Evolutionary conservation across 2,888 invertebrate genomes (phyloP).

Genomic region (Eupeodes luniger): DNA sequence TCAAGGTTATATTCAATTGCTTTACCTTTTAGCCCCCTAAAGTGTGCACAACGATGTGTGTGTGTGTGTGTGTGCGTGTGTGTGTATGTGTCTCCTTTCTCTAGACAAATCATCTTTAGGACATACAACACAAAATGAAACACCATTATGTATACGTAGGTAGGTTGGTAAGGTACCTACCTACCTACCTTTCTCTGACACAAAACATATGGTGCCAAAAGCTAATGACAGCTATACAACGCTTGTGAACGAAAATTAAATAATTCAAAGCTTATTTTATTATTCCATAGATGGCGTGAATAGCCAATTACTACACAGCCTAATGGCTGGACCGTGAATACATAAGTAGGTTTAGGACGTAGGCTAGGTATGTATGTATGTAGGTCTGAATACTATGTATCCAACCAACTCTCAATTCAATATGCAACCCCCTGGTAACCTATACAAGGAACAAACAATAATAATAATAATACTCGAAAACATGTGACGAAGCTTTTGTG

Average conservation of each 20-base stretch:
- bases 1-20: constrained; percentile 29
- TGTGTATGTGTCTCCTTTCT: not conserved
- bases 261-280: constrained; percentile 59
- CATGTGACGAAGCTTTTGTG: constrained; percentile 9
- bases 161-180: too few relatives aligned
- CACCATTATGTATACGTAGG: not conserved
- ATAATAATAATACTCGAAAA: not conserved
- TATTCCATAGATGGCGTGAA: constrained; percentile 67
- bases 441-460: constrained; percentile 7
- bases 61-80: too few relatives aligned
- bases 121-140: constrained; percentile 4
- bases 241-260: constrained; percentile 44
- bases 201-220: constrained; percentile 34
- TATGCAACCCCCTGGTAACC: not conserved
- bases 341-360: constrained; percentile 23
- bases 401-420: not conserved
- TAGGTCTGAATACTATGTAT: not conserved
- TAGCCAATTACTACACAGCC: constrained; percentile 50
- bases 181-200: not conserved
- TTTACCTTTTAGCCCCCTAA: constrained; percentile 10
- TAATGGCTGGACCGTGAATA: constrained; percentile 63
- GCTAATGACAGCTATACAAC: constrained; percentile 42
- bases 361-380: not conserved
- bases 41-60: not conserved
- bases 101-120: not conserved